Conservation (phyloP, 64 coral and sea anemone species). For the Catalaphyllia jardinei region DNA sequence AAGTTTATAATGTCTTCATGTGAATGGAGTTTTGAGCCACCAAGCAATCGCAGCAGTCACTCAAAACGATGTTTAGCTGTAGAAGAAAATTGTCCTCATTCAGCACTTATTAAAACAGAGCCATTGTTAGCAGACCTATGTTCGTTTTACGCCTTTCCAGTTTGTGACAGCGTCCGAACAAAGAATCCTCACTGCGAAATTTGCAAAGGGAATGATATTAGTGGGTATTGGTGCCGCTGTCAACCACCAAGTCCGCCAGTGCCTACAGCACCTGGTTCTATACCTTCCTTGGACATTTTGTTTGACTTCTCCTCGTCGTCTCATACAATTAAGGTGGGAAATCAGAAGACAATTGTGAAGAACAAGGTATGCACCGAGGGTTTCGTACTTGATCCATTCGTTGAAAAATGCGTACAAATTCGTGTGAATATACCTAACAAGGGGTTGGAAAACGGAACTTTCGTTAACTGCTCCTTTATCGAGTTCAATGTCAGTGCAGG, state of each 20-base stretch:
- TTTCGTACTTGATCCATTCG: not conserved
- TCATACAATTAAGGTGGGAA: not conserved
- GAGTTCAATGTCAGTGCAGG: not conserved
- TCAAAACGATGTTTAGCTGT: not conserved
- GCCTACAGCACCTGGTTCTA: too few relatives aligned
- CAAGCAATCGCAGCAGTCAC: not conserved
- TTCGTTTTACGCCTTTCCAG: conserved; percentile 22
- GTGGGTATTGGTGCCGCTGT: not conserved
- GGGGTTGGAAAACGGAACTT: not conserved
- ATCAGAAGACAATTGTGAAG: not conserved
- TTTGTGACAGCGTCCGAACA: not conserved
- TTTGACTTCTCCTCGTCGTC: conserved; percentile 9
- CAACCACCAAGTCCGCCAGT: too few relatives aligned
- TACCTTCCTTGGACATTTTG: not conserved
- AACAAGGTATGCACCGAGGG: not conserved
- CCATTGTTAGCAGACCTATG: not conserved
- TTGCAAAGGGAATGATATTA: not conserved
- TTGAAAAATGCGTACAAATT: not conserved
- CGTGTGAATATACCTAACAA: too few relatives aligned
- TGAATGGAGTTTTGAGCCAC: not conserved
- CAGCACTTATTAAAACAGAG: not conserved
- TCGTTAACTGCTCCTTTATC: not conserved
- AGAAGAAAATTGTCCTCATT: not conserved
- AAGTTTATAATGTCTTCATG: not conserved
- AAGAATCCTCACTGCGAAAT: conserved; percentile 21